Evolutionary conservation across 1,140 invertebrate genomes (phyloP), one percentile per base, ranked within the genome.

Genomic region (Chlorops oryzae): DNA sequence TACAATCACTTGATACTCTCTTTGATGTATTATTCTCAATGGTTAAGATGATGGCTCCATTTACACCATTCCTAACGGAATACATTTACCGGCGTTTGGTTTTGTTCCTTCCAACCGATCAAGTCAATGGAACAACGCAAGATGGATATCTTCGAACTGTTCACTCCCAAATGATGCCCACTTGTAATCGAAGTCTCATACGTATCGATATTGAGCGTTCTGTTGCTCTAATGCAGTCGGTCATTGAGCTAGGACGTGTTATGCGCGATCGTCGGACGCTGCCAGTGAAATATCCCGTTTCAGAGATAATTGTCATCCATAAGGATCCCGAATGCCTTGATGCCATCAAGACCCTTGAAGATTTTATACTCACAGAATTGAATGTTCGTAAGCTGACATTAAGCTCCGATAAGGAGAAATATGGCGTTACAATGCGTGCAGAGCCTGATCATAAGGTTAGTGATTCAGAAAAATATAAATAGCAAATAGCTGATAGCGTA

Each of bases 11-110:
- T 22, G 84, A 89, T 50, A 95, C 94, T 0, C 77, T 99, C 0
- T 96, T 87, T 69, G 80, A 81, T 58, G 92, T 98, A 2, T 71
- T 99, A 10, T 87, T 88, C 58, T 84, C 86, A 41, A 93, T 99
- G 84, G 83, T 87, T 1, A 80, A 87, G 59, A 83, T 96, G 34
- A 96, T 98, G 85, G 89, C 96, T 5, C 93, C 97, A 0, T 98
- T 99, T 73, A 96, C 93, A 4, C 97, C 97, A 2, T 99, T 96
- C 73, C 76, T 99, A 15, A 90, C 93, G 15, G 97, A 99, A 74
- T 82, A 87, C 22, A 96, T 99, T 82, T 99, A 92, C 73, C 90
- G 96, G 70, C 88, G 88, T 44, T 70, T 98, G 50, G 80, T 50
- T 1, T 22, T 67, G 45, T 70, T 70, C 40, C 63, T 64, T 49